Conservation (phyloP, 2,113 vertebrate species). For the Siniperca knerii region DNA sequence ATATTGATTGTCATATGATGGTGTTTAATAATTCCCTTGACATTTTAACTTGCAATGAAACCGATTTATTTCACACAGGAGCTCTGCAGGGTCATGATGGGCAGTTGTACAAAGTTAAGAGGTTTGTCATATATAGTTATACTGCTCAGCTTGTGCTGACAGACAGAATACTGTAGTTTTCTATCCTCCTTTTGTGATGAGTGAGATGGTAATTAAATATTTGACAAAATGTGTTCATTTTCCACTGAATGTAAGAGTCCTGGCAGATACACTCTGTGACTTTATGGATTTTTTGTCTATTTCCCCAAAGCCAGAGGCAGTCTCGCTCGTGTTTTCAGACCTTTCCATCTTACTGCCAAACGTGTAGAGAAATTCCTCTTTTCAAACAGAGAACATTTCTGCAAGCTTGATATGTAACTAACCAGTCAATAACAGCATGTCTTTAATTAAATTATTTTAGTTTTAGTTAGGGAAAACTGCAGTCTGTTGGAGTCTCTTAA, state of each 20-base stretch:
- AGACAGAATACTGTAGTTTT: neutral
- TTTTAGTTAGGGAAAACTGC: neutral
- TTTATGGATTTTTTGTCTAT: neutral
- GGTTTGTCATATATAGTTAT: neutral
- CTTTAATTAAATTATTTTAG: neutral
- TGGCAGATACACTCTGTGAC: neutral
- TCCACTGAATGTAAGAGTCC: neutral
- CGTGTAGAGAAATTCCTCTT: neutral
- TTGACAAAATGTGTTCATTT: slow-evolving; percentile 7
- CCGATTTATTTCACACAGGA: neutral
- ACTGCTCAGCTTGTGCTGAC: neutral
- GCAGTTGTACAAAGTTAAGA: neutral
- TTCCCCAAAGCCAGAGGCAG: neutral
- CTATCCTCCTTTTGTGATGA: neutral
- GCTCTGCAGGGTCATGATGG: neutral
- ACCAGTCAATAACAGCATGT: neutral
- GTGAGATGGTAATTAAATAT: neutral
- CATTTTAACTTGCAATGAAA: neutral
- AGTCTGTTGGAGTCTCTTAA: no score
- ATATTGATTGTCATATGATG: neutral
- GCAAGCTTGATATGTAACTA: neutral
- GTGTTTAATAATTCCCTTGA: neutral
- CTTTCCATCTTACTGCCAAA: neutral
- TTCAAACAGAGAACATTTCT: slow-evolving; percentile 9
- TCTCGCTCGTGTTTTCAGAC: neutral